These are phyloP conservation scores for Holothuria scabra DNA, from an alignment of 53 echinoderm and acorn worm genomes.

Conservation along the genomic window DNA sequence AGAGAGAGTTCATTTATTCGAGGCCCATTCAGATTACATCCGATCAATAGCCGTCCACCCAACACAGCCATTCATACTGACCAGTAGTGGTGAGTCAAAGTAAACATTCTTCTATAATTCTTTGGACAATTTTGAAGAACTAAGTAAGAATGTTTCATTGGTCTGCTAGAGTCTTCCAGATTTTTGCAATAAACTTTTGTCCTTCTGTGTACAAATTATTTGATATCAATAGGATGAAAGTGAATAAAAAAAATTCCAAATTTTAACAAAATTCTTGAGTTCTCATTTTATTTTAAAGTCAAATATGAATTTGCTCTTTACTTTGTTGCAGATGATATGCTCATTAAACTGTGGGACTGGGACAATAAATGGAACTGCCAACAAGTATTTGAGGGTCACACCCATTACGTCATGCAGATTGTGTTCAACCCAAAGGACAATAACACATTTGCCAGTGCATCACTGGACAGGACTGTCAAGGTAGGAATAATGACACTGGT, in stretches of 20 bases:
- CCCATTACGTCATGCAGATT: constrained; percentile 99
- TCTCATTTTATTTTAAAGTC: too few relatives aligned
- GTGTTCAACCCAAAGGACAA: constrained; percentile 98
- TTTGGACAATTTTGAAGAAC: too few relatives aligned
- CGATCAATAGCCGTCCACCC: constrained; percentile 91
- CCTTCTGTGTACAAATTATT: too few relatives aligned
- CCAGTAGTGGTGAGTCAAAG: constrained; percentile 87
- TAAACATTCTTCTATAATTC: neutral
- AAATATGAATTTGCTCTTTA: too few relatives aligned
- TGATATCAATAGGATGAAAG: too few relatives aligned
- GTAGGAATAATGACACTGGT: too few relatives aligned
- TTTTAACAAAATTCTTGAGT: too few relatives aligned
- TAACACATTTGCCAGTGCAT: constrained; percentile 99
- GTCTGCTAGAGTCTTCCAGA: too few relatives aligned
- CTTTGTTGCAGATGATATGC: constrained; percentile 87
- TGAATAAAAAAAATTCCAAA: too few relatives aligned
- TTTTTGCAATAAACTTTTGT: too few relatives aligned
- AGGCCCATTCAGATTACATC: constrained; percentile 98
- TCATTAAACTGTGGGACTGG: constrained; percentile 99
- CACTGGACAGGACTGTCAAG: constrained; percentile 97
- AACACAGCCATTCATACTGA: constrained; percentile 95
- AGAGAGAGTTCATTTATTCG: constrained; percentile 90
- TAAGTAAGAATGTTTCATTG: too few relatives aligned
- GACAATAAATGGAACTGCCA: constrained; percentile 92
- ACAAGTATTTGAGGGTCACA: constrained; percentile 95